These are phyloP conservation scores for Eufriesea mexicana DNA, from an alignment of 1,140 invertebrate genomes.

Conservation along the genomic window DNA sequence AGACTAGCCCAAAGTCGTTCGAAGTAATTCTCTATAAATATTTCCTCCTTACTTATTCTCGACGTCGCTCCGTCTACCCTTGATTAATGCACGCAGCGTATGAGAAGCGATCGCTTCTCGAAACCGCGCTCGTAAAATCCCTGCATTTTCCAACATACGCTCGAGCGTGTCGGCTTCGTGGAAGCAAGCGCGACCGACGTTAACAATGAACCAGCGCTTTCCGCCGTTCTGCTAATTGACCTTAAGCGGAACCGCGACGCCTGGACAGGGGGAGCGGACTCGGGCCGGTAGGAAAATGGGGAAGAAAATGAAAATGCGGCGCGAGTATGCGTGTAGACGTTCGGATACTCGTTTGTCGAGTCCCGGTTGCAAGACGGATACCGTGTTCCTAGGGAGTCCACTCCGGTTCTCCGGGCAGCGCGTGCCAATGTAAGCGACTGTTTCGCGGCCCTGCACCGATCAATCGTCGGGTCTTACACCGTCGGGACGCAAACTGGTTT, in stretches of 20 bases:
- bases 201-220: neutral
- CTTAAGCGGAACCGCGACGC: neutral
- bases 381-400: constrained; percentile 46
- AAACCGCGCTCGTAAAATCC: constrained; percentile 32
- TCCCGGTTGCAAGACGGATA: constrained; percentile 24
- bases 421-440: constrained; percentile 64
- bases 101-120: constrained; percentile 25
- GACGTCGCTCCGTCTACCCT: neutral
- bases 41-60: constrained; percentile 23
- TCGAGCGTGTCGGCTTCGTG: neutral
- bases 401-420: constrained; percentile 51
- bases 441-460: constrained; percentile 58
- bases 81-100: constrained; percentile 20
- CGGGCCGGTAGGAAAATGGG: neutral
- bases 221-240: neutral
- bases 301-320: constrained; percentile 21
- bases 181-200: neutral
- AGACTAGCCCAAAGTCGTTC: neutral
- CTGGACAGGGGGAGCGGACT: neutral
- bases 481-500: constrained; percentile 60
- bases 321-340: constrained; percentile 12
- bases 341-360: constrained; percentile 52
- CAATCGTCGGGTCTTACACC: constrained; percentile 62
- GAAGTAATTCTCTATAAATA: constrained; percentile 8
- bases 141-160: constrained; percentile 1